Evolutionary conservation across 2,888 invertebrate genomes (phyloP), one percentile per base, ranked within the genome.

Genomic region (Tetropium fuscum): DNA sequence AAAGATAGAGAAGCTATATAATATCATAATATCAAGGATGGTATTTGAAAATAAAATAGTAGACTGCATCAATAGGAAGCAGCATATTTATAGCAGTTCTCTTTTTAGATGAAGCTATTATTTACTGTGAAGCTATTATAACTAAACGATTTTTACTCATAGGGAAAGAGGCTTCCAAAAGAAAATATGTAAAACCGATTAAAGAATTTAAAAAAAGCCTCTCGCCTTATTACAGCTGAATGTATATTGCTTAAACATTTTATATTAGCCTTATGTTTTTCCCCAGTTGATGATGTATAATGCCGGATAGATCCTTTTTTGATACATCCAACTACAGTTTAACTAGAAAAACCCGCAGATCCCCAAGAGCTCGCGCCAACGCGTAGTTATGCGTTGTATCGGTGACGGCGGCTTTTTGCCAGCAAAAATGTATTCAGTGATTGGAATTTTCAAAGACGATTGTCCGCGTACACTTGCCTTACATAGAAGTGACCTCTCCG

Each of bases 401-500:
- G 8, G 44, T 30, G 34, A 58, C 53, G 58, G 55, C 68, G 49
- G 56, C 62, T 70, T 70, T 70, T 69, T 68, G 25, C 15, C 57
- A 3, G 41, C 40, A 56, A 61, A 62, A 62, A 60, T 66, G 58
- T 48, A 47, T 58, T 58, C 63, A 58, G 51, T 57, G 66, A 66
- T 69, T 63, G 65, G 66, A 63, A 65, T 69, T 67, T 71, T 66
- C 64, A 66, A 65, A 60, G 55, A 55, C 64, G 56, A 69, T 69
- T 66, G 68, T 69, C 57, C 48, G 45, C 58, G 61, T n/a, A n/a
- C 19, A 10, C 20, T 60, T 64, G 44, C 66, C 66, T 59, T 66
- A 64, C 60, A 60, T 27, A 57, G 67, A 57, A 65, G 40, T 51
- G 59, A 58, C 54, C 51, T 30, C 45, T 55, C 40, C 11, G 16